A percentile compares a stretch with the other conserved stretches of the same genome.
phyloP scores from a whole-genome alignment of 2,888 invertebrate genomes.

The Saturnia japonica region DNA sequence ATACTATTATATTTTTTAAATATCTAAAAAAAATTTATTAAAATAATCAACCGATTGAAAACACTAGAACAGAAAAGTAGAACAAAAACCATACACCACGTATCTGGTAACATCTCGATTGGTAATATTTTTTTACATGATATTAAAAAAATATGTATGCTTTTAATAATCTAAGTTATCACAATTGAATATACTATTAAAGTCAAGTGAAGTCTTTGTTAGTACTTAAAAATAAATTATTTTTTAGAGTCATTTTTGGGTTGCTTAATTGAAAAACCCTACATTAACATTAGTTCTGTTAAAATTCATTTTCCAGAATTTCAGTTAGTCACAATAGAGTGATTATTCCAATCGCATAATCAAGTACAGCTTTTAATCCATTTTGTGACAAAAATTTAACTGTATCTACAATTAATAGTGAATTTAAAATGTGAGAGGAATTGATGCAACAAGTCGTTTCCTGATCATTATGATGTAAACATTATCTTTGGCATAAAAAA shows the following conservation, averaged over 20 bases:
- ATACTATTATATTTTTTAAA: no score
- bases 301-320: no score
- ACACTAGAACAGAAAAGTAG: not conserved
- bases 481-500: constrained; percentile 57
- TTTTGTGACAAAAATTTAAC: no score
- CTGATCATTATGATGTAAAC: constrained; percentile 46
- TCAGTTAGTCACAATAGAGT: not conserved
- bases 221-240: not conserved
- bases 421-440: not conserved
- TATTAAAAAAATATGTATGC: no score
- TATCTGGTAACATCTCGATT: not conserved
- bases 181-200: no score
- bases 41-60: no score
- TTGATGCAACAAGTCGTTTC: constrained; percentile 29
- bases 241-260: not conserved
- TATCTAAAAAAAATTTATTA: no score
- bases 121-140: not conserved
- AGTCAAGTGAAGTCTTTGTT: no score
- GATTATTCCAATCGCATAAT: not conserved
- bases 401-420: no score
- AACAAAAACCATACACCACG: not conserved
- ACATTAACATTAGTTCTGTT: not conserved
- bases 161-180: no score
- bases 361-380: not conserved
- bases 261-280: not conserved